Conservation (phyloP, 2,113 vertebrate genomes). For the Pygoscelis antarcticus region DNA sequence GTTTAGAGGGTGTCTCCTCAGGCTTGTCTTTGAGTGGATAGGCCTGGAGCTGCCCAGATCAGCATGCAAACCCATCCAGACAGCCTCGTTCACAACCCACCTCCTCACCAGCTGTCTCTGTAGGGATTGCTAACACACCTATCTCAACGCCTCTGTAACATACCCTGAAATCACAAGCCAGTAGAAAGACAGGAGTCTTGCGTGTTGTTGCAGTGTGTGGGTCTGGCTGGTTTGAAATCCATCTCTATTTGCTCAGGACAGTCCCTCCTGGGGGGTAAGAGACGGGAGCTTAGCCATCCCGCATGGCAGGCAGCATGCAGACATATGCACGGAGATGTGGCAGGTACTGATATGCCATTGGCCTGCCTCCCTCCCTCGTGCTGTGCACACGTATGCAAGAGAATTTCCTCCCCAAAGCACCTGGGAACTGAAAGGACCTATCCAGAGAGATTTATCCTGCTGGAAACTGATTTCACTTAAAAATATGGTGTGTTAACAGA, state of each 20-base stretch:
- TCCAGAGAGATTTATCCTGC: constrained; percentile 40
- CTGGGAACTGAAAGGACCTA: constrained; percentile 47
- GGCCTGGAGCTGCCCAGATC: not conserved
- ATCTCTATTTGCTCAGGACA: not conserved
- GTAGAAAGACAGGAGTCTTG: not conserved
- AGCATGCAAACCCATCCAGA: not conserved
- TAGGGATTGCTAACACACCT: not conserved
- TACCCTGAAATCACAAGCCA: not conserved
- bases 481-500: constrained; percentile 40
- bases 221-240: not conserved
- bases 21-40: not conserved
- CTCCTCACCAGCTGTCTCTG: constrained; percentile 1
- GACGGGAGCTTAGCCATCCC: not conserved
- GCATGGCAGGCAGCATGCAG: accelerated
- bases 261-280: not conserved
- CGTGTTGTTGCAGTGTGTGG: not conserved
- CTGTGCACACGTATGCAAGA: not conserved
- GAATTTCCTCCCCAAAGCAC: constrained; percentile 40
- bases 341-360: not conserved
- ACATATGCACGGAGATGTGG: not conserved
- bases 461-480: constrained; percentile 63
- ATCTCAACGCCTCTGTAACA: not conserved
- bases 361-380: not conserved
- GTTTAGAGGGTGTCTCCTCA: not conserved
- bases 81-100: not conserved